These are phyloP conservation scores for Prionchulus punctatus DNA, from an alignment of 2,888 invertebrate genomes.

Conservation along the genomic window DNA sequence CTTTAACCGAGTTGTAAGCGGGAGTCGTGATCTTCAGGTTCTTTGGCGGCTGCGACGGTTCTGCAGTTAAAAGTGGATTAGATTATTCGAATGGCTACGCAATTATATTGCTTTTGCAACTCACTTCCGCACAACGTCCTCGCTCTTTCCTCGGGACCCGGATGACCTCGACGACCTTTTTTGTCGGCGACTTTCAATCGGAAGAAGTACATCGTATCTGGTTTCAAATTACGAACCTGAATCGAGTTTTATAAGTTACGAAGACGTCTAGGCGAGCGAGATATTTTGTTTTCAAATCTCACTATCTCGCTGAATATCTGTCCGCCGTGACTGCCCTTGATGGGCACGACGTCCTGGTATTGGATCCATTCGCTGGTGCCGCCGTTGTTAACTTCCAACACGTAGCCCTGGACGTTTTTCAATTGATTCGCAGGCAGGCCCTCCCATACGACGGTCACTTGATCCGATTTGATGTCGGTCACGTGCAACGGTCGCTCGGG, in stretches of 20 bases:
- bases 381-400: conserved; percentile 24
- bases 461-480: conserved; percentile 24
- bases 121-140: conserved; percentile 28
- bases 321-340: conserved; percentile 5
- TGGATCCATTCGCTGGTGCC: conserved; percentile 12
- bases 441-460: conserved; percentile 27
- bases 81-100: not conserved
- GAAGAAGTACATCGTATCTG: conserved; percentile 32
- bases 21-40: not conserved
- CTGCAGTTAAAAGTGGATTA: no score
- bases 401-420: conserved; percentile 27
- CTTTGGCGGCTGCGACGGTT: not conserved
- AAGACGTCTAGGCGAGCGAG: not conserved
- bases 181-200: conserved; percentile 29
- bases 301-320: conserved; percentile 1
- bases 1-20: conserved; percentile 24
- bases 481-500: conserved; percentile 24
- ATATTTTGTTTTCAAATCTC: not conserved
- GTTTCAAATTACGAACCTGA: conserved; percentile 22
- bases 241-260: no score
- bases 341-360: conserved; percentile 1
- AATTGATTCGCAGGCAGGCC: conserved; percentile 23
- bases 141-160: conserved; percentile 28
- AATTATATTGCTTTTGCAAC: conserved; percentile 4
- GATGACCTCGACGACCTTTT: conserved; percentile 27